Evolutionary conservation across 2,888 invertebrate genomes (phyloP), one percentile per base, ranked within the genome.

Genomic region (Euproctis similis): DNA sequence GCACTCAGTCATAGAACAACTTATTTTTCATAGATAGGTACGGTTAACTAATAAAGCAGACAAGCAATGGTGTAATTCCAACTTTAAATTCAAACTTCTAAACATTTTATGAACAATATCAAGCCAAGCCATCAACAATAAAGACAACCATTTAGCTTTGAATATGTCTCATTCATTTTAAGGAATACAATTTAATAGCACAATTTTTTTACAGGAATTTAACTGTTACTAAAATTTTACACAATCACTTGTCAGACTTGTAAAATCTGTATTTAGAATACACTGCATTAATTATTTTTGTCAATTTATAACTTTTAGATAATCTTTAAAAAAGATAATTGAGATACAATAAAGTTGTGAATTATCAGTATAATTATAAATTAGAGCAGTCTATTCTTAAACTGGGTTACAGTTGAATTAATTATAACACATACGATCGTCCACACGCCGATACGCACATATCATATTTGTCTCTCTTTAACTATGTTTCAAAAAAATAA

Each of bases 361-460:
- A 14, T 6, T 14, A 14, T 14, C 4, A 14, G 6, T 31, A 30
- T 30, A 3, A 21, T 28, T 20, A 33, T 30, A 28, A n/a, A 24
- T 25, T 48, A 56, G 44, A 62, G 62, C 66, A 68, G 52, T 59
- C 61, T 50, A 68, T 36, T 41, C 61, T 10, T 22, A 36, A 39
- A 10, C 37, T 22, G 19, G 54, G 68, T 72, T 73, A 77, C 76
- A 76, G 60, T 67, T 46, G 56, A 71, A 65, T 65, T 49, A 66
- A 57, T n/a, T n/a, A n/a, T 62, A 77, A 80, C 75, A 75, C 76
- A 78, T 73, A 76, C 72, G 65, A 61, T 76, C 67, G 73, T 75
- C 71, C 80, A 81, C 78, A 80, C 81, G 68, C 68, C 67, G 71
- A 71, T 77, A 80, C 81, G 81, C 82, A 82, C 82, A 82, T 81